Base-by-base conservation (phyloP, 1,140 invertebrate genomes). In the Cheumatopsyche charites region DNA sequence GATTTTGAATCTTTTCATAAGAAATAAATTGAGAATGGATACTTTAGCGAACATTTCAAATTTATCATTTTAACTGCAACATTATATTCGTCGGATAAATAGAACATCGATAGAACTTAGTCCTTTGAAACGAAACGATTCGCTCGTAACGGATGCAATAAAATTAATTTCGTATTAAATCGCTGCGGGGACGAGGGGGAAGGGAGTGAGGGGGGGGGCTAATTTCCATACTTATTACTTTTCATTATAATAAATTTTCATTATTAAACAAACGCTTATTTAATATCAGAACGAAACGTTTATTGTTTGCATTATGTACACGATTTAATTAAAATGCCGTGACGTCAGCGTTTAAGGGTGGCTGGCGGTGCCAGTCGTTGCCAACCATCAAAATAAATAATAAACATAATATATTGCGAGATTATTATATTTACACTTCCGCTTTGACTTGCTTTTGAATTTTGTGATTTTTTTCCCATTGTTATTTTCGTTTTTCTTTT, bases 191-290 rank as follows among this genome's bases (percentile, higher is more conserved):
- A 21, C 17, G 23, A 9, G 55, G 21, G 49, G 49, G 12, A 11
- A 4, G 19, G 49, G 21, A 9, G 5, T 4, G 55, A 58, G 55
- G 13, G 55, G 55, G 21, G 42, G 5, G 49, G 66, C 66, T 68
- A 68, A 68, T 68, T 68, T 68, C 66, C 66, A 68, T 68, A 68
- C 66, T 68, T 68, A 68, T 68, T 68, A 68, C 66, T 68, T 68
- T 68, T 68, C 66, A 68, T 68, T 68, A 68, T 68, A 68, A 68
- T 68, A 68, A 68, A 68, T 68, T 68, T 55, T 68, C 66, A 68
- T 68, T 68, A 68, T 68, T 68, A 68, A 68, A 68, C 66, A 68
- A 68, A 68, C 66, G 66, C 49, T 68, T 58, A 55, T 68, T 68
- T 68, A 68, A 68, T 68, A 68, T 68, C 66, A 68, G 29, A 68